phyloP scores from a whole-genome alignment of 2,113 vertebrate genomes.

The Hippocampus abdominalis region DNA sequence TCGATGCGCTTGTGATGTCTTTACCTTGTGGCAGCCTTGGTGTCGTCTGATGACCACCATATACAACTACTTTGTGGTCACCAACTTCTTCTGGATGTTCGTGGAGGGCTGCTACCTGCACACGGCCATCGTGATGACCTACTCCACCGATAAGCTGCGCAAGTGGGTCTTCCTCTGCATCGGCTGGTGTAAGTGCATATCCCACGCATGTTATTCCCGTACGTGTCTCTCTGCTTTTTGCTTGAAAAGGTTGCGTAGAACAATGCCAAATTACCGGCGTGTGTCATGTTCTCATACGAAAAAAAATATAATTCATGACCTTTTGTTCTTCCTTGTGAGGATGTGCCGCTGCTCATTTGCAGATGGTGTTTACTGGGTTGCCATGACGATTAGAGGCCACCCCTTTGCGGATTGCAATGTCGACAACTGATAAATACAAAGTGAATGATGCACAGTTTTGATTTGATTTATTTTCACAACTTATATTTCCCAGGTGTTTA shows the following conservation, averaged over 20 bases:
- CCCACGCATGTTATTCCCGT: neutral
- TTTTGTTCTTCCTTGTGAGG: neutral
- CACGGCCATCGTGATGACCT: constrained; percentile 97
- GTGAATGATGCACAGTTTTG: neutral
- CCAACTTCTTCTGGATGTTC: constrained; percentile 99
- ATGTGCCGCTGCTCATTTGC: neutral
- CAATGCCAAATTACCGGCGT: neutral
- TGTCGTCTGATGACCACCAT: constrained; percentile 91
- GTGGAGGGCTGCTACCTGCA: constrained; percentile 98
- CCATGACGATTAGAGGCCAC: neutral
- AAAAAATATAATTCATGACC: neutral
- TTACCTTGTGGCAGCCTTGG: constrained; percentile 78
- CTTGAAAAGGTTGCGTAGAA: neutral
- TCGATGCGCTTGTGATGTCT: neutral
- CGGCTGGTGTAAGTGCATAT: constrained; percentile 89
- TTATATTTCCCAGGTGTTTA: neutral
- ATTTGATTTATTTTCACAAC: neutral
- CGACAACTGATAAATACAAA: neutral
- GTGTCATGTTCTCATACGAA: neutral
- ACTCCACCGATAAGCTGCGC: constrained; percentile 90
- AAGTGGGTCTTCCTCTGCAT: constrained; percentile 98
- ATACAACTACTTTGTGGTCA: constrained; percentile 99
- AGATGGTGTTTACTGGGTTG: constrained; percentile 6
- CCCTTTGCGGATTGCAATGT: too few species aligned
- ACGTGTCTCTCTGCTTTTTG: neutral